Evolutionary conservation across 2,888 invertebrate genomes (phyloP).

Genomic region (Thalpophila matura): DNA sequence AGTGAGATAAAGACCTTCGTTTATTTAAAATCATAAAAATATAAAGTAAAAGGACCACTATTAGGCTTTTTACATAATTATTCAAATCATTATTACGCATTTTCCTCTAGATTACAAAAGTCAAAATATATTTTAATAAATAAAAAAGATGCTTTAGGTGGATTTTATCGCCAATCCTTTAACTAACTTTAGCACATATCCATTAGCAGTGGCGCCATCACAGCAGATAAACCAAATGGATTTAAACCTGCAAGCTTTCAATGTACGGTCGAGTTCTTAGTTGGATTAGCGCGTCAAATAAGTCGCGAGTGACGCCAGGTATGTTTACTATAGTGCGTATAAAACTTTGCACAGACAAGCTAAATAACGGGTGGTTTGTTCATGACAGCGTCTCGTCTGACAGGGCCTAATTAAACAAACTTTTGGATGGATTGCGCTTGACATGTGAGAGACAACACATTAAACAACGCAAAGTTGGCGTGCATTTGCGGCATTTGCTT

Average conservation of each 20-base stretch:
- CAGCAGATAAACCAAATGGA: conserved; percentile 17
- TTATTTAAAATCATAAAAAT: too few species aligned
- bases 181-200: neutral
- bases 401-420: conserved; percentile 52
- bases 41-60: too few species aligned
- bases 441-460: conserved; percentile 17
- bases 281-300: neutral
- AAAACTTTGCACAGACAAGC: conserved; percentile 11
- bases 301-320: neutral
- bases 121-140: too few species aligned
- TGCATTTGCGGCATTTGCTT: neutral
- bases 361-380: conserved; percentile 18
- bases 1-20: too few species aligned
- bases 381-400: conserved; percentile 41
- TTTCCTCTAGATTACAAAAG: too few species aligned
- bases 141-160: too few species aligned
- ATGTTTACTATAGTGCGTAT: neutral
- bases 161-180: neutral
- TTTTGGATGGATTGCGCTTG: conserved; percentile 32
- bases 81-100: too few species aligned
- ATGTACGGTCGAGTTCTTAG: conserved; percentile 2
- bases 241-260: conserved; percentile 9
- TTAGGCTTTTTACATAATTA: too few species aligned
- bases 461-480: conserved; percentile 10
- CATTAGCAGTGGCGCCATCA: conserved; percentile 6